These are phyloP conservation scores for Microcebus griseorufus DNA, from an alignment of 2,113 vertebrate species.

Conservation along the genomic window DNA sequence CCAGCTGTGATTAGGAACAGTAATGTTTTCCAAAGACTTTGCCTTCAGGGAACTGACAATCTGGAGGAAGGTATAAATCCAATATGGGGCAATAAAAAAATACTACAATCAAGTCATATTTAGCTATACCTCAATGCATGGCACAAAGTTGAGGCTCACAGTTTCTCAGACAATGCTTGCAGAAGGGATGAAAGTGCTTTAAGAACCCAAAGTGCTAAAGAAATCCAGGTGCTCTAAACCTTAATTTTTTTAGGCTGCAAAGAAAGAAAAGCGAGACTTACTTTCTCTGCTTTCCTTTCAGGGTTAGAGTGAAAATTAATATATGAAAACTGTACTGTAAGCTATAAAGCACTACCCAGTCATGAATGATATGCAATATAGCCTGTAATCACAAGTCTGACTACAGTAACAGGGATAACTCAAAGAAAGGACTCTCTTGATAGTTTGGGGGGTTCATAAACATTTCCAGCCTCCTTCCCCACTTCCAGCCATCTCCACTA, in stretches of 20 bases:
- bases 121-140: background rate
- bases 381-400: background rate
- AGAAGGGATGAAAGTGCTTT: background rate
- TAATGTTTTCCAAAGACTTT: conserved; percentile 67
- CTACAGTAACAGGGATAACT: background rate
- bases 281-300: background rate
- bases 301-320: background rate
- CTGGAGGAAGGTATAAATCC: conserved; percentile 59
- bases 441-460: background rate
- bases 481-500: background rate
- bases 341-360: background rate
- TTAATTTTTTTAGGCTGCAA: background rate
- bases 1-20: conserved; percentile 37
- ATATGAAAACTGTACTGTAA: background rate
- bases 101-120: background rate
- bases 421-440: background rate
- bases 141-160: background rate
- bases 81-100: conserved; percentile 49
- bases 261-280: background rate
- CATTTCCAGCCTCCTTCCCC: background rate
- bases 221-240: background rate
- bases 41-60: conserved; percentile 66
- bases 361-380: background rate
- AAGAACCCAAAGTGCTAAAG: background rate
- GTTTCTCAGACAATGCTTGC: background rate